Evolutionary conservation across 37 sponge, comb jelly and placozoan species (phyloP).

Genomic region (Chondrilla cf. caribensis): DNA sequence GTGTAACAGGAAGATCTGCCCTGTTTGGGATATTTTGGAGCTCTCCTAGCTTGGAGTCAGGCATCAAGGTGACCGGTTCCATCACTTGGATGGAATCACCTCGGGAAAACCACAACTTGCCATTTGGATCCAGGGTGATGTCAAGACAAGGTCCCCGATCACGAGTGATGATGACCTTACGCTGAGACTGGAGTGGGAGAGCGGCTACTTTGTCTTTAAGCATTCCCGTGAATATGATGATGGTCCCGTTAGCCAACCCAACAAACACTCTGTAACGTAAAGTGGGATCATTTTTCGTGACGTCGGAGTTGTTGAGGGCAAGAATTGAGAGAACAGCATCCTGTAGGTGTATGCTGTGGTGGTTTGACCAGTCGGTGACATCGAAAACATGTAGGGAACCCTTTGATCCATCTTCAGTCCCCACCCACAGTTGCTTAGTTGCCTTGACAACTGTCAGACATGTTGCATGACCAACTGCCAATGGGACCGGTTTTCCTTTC

Average conservation of each 20-base stretch:
- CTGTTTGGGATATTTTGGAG: background rate
- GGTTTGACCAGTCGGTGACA: constrained; percentile 68
- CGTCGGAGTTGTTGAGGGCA: constrained; percentile 43
- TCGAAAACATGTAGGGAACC: constrained; percentile 84
- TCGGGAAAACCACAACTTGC: constrained; percentile 66
- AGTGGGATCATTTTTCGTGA: constrained; percentile 18
- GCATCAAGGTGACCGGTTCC: constrained; percentile 47
- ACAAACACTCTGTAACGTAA: constrained; percentile 60
- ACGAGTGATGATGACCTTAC: constrained; percentile 29
- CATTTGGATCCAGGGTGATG: constrained; percentile 38
- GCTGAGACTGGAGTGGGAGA: constrained; percentile 65
- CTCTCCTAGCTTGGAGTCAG: constrained; percentile 13
- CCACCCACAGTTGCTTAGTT: constrained; percentile 82
- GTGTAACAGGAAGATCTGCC: background rate
- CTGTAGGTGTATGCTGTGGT: constrained; percentile 77
- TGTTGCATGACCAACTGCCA: constrained; percentile 77
- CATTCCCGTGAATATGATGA: constrained; percentile 68
- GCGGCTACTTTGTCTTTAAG: constrained; percentile 44
- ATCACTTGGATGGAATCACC: constrained; percentile 67
- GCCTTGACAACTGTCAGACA: constrained; percentile 53
- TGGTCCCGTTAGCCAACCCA: constrained; percentile 80
- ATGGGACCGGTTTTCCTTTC: constrained; percentile 61
- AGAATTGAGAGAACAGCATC: constrained; percentile 77
- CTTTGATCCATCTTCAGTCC: constrained; percentile 76
- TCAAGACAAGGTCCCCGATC: constrained; percentile 55